Base-by-base conservation (phyloP, 1,140 invertebrate species). In the Drosophila quadrilineata region DNA sequence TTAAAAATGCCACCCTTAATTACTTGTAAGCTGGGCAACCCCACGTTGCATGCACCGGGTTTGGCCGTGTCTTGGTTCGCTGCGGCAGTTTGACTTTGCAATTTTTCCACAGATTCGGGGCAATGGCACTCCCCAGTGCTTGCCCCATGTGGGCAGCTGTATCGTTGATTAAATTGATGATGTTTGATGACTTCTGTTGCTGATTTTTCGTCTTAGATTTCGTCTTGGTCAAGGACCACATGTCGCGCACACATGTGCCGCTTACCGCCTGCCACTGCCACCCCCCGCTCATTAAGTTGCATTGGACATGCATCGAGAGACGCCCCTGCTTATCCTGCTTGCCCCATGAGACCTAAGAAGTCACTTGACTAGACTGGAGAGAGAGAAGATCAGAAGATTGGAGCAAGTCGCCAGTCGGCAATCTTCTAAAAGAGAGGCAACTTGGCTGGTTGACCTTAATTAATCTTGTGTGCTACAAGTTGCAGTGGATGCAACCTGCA, bases 101-200 rank as follows among this genome's bases (percentile, higher is more conserved):
- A 84, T 80, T 84, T 46, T 54, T 43, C 33, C 36, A 3, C 9
- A 36, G 8, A 12, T 33, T 10, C 26, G 21, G 3, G 12, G 10
- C 10, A 46, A 38, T 46, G 49, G n/a, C n/a, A 62, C 60, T 50
- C 62, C 71, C 70, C 54, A 40, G 62, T 62, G 56, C n/a, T n/a
- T n/a, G n/a, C n/a, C n/a, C n/a, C n/a, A n/a, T n/a, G n/a, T n/a
- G 48, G 24, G 6, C 14, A 3, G 52, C 67, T 63, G 63, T 8
- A 66, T 54, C 63, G 73, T 71, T 85, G 86, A 88, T 88, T 88
- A 88, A 86, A 88, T 88, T 88, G 86, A 88, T 88, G 76, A 88
- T 88, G 79, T 88, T 88, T 88, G 86, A 88, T 88, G 86, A 88
- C 86, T 88, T 85, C 75, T 82, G 76, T 63, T 82, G 85, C 71